Percentiles rank a stretch among this genome's conserved stretches.
These are phyloP conservation scores for Beris morrisii DNA, from an alignment of 2,888 invertebrate species.

Conservation along the genomic window DNA sequence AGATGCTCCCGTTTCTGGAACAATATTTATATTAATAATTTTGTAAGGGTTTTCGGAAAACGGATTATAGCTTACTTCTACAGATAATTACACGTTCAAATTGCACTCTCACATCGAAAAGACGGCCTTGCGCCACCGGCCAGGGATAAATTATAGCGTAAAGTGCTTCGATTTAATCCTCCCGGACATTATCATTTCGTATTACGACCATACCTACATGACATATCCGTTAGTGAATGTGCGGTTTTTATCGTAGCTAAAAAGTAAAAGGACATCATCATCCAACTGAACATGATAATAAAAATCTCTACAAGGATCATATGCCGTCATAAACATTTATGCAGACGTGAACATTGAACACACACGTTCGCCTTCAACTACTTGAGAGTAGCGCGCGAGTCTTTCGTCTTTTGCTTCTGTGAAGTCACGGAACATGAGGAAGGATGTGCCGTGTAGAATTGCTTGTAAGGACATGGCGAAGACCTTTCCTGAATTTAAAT, in stretches of 20 bases:
- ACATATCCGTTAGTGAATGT: constrained; percentile 21
- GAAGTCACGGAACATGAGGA: not conserved
- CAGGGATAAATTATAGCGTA: too few relatives aligned
- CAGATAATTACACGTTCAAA: too few relatives aligned
- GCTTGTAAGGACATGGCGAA: constrained; percentile 7
- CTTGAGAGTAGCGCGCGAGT: too few relatives aligned
- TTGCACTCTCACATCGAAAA: too few relatives aligned
- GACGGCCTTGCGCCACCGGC: too few relatives aligned
- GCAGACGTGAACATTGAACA: constrained; percentile 31
- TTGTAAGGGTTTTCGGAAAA: too few relatives aligned
- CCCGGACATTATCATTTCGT: constrained; percentile 17
- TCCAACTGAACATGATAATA: constrained; percentile 32
- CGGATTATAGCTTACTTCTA: too few relatives aligned
- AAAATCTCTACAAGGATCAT: constrained; percentile 37
- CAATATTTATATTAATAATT: too few relatives aligned
- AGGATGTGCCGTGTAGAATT: constrained; percentile 10
- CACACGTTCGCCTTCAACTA: too few relatives aligned
- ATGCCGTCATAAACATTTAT: constrained; percentile 36
- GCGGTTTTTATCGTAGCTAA: constrained; percentile 11
- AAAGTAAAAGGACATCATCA: constrained; percentile 33
- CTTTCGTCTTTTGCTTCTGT: not conserved
- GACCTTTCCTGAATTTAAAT: constrained; percentile 16
- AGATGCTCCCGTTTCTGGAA: too few relatives aligned
- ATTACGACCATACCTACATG: constrained; percentile 29
- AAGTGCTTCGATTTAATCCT: constrained; percentile 29